Evolutionary conservation across 2,888 invertebrate genomes (phyloP).

Genomic region (Pycnomerus fuliginosus): DNA sequence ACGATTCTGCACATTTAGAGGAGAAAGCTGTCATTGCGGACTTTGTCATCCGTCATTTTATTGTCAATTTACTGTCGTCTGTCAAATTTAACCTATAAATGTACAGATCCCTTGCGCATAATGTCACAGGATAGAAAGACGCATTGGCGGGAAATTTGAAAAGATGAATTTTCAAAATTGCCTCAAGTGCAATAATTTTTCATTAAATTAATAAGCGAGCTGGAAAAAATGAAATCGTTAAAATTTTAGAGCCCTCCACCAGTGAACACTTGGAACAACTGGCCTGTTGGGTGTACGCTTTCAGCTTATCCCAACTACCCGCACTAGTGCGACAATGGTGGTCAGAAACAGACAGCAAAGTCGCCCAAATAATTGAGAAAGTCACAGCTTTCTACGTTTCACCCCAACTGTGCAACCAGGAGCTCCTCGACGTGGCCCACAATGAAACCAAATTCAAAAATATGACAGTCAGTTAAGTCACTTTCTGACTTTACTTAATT

Average conservation of each 20-base stretch:
- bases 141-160: too few relatives aligned
- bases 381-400: slow-evolving; percentile 69
- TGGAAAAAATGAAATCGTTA: too few relatives aligned
- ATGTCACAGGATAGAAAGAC: too few relatives aligned
- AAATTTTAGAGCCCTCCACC: slow-evolving; percentile 36
- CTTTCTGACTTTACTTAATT: neutral
- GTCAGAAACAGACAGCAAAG: slow-evolving; percentile 64
- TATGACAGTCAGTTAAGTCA: slow-evolving; percentile 57
- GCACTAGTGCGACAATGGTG: slow-evolving; percentile 79
- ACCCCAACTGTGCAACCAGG: slow-evolving; percentile 64
- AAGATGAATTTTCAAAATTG: too few relatives aligned
- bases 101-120: too few relatives aligned
- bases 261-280: slow-evolving; percentile 56
- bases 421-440: slow-evolving; percentile 61
- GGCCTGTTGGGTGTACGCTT: slow-evolving; percentile 67
- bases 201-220: too few relatives aligned
- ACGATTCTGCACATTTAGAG: too few relatives aligned
- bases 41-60: too few relatives aligned
- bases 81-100: too few relatives aligned
- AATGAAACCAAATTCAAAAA: slow-evolving; percentile 62
- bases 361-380: slow-evolving; percentile 67
- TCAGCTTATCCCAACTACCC: slow-evolving; percentile 65
- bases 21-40: too few relatives aligned
- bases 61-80: too few relatives aligned
- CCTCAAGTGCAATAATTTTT: too few relatives aligned